Evolutionary conservation across 2,113 vertebrate genomes (phyloP).

Genomic region (Brachionichthys hirsutus): DNA sequence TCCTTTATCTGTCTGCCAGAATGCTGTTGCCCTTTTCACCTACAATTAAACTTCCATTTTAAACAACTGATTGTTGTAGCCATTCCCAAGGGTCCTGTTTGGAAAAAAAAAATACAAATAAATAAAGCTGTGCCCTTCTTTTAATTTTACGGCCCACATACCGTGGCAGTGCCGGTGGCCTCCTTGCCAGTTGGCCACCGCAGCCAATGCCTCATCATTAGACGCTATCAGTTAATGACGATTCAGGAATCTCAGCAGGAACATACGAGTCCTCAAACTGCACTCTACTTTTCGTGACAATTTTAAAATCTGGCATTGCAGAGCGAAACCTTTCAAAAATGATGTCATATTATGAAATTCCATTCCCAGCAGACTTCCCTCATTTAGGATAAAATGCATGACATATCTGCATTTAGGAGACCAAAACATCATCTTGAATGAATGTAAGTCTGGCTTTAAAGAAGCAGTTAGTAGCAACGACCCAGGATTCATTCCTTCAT

Average conservation of each 20-base stretch:
- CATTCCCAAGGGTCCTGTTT: constrained; percentile 41
- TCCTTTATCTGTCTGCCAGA: constrained; percentile 37
- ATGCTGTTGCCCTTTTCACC: constrained; percentile 59
- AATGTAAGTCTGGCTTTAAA: too few species aligned
- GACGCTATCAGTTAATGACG: background rate
- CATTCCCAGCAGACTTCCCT: too few species aligned
- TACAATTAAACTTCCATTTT: constrained; percentile 55
- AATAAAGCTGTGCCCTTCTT: constrained; percentile 49
- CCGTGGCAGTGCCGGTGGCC: constrained; percentile 27
- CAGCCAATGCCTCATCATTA: constrained; percentile 9
- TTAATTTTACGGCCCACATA: constrained; percentile 59
- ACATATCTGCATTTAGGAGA: too few species aligned
- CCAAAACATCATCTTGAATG: too few species aligned
- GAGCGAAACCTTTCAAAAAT: background rate
- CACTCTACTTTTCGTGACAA: constrained; percentile 1
- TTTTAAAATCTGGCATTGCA: constrained; percentile 3
- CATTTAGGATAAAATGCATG: too few species aligned
- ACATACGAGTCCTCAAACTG: background rate
- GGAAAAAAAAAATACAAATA: constrained; percentile 24
- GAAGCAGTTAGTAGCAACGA: too few species aligned
- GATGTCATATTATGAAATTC: background rate
- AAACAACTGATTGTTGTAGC: constrained; percentile 56
- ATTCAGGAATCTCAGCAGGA: constrained; percentile 15
- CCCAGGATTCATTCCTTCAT: too few species aligned
- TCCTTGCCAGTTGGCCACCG: constrained; percentile 15